Percentiles rank a stretch among this genome's conserved stretches.
These are phyloP conservation scores for Olivierus martensii DNA, from an alignment of 1,140 invertebrate genomes.

Conservation along the genomic window DNA sequence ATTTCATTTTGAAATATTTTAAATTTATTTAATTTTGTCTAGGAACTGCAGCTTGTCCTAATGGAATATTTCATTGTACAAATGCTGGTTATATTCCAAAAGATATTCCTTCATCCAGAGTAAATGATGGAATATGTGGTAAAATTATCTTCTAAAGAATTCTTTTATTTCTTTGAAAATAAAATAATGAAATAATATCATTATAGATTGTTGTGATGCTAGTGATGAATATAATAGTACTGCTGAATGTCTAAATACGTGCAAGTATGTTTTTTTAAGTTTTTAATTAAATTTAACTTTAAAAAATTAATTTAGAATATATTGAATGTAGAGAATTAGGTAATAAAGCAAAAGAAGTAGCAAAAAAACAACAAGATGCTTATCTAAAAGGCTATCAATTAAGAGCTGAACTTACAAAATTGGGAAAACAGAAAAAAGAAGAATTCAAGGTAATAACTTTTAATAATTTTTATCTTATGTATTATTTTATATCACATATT, in stretches of 20 bases:
- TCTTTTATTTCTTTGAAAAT: neutral
- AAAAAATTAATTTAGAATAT: neutral
- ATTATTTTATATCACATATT: neutral
- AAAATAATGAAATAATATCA: slow-evolving; percentile 5
- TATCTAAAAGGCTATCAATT: slow-evolving; percentile 60
- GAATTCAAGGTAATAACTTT: slow-evolving; percentile 27
- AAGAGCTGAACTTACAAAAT: slow-evolving; percentile 54
- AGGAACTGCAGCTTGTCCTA: slow-evolving; percentile 81
- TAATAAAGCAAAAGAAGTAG: slow-evolving; percentile 54
- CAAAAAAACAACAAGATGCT: slow-evolving; percentile 52
- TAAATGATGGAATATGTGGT: slow-evolving; percentile 95
- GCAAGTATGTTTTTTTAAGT: slow-evolving; percentile 23
- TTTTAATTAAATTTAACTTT: neutral
- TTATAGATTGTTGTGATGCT: slow-evolving; percentile 88
- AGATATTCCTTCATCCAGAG: slow-evolving; percentile 72
- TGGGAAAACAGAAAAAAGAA: slow-evolving; percentile 43
- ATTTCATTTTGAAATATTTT: neutral
- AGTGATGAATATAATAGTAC: slow-evolving; percentile 68
- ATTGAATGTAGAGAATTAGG: slow-evolving; percentile 61
- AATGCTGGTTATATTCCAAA: slow-evolving; percentile 69
- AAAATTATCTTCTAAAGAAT: slow-evolving; percentile 22
- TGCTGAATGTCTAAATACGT: slow-evolving; percentile 50
- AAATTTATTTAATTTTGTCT: slow-evolving; percentile 7
- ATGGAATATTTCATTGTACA: slow-evolving; percentile 77
- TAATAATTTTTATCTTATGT: neutral